Percentiles rank a stretch among this genome's conserved stretches.
phyloP scores from a whole-genome alignment of 2,797 vertebrate species.

The Oreochromis mossambicus region DNA sequence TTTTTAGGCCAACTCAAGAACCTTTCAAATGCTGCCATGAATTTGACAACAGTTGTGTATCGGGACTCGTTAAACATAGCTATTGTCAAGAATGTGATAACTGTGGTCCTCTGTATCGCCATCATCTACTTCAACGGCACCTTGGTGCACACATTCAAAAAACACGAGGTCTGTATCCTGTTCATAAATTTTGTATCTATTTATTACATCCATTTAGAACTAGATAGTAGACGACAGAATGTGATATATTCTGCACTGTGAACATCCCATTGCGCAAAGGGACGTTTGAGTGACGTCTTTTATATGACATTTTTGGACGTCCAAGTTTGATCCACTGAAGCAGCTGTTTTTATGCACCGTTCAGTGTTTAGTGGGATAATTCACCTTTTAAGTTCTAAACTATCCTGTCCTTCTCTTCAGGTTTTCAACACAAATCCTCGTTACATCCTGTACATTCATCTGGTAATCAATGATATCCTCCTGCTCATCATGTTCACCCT shows the following conservation, averaged over 20 bases:
- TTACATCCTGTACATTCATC: conserved; percentile 68
- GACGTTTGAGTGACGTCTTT: too few relatives aligned
- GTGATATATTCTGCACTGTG: neutral
- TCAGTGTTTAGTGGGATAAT: too few relatives aligned
- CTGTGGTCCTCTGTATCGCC: conserved; percentile 49
- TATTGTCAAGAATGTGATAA: conserved; percentile 54
- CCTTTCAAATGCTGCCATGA: neutral
- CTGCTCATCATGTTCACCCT: conserved; percentile 48
- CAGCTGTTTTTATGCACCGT: too few relatives aligned
- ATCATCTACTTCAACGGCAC: conserved; percentile 63
- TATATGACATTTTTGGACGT: too few relatives aligned
- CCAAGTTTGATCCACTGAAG: too few relatives aligned
- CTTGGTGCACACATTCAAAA: conserved; percentile 58
- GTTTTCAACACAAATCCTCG: conserved; percentile 51
- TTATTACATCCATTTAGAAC: neutral
- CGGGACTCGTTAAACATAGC: conserved; percentile 31
- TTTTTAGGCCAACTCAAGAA: neutral
- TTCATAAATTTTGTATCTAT: neutral
- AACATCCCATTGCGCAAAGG: too few relatives aligned
- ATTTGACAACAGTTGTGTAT: neutral
- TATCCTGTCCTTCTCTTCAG: neutral
- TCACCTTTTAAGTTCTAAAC: neutral
- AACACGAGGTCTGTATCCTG: conserved; percentile 18
- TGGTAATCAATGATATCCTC: conserved; percentile 71
- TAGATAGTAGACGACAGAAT: neutral